A percentile compares a stretch with the other conserved stretches of the same genome.
phyloP scores from a whole-genome alignment of 2,113 vertebrate species.

The Heteronetta atricapilla region DNA sequence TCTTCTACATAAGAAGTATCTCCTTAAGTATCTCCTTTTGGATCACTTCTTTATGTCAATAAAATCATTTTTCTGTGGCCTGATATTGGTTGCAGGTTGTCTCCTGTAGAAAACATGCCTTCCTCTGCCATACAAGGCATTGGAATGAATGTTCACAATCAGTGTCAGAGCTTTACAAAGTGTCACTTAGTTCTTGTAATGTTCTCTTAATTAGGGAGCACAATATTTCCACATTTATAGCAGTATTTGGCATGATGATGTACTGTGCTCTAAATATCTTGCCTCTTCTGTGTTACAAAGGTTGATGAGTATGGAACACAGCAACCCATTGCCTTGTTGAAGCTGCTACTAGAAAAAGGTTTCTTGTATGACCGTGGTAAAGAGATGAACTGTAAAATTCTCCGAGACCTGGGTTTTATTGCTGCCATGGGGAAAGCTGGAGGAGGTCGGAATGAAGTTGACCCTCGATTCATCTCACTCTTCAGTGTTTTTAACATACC shows the following conservation, averaged over 20 bases:
- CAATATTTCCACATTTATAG: not conserved
- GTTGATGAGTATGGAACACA: constrained; percentile 95
- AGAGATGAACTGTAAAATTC: constrained; percentile 89
- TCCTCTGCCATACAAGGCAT: not conserved
- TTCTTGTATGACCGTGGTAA: constrained; percentile 91
- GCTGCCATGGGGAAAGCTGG: constrained; percentile 97
- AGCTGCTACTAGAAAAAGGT: constrained; percentile 89
- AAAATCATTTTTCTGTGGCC: not conserved
- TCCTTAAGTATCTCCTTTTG: not conserved
- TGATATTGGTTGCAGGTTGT: not conserved
- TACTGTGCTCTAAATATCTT: not conserved
- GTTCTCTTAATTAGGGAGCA: not conserved
- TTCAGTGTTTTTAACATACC: constrained; percentile 92
- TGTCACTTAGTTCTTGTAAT: not conserved
- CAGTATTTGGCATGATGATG: not conserved
- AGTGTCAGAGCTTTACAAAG: not conserved
- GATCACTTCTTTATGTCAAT: not conserved
- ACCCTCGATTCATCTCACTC: constrained; percentile 90
- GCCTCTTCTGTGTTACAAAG: constrained; percentile 72
- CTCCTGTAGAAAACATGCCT: not conserved
- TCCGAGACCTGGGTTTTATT: constrained; percentile 91
- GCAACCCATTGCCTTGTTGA: constrained; percentile 93
- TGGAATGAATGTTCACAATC: not conserved
- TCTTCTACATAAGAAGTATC: not conserved
- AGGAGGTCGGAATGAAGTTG: constrained; percentile 94